These are phyloP conservation scores for Epizoanthus rinbou DNA, from an alignment of 92 coral and sea anemone species.

Conservation along the genomic window DNA sequence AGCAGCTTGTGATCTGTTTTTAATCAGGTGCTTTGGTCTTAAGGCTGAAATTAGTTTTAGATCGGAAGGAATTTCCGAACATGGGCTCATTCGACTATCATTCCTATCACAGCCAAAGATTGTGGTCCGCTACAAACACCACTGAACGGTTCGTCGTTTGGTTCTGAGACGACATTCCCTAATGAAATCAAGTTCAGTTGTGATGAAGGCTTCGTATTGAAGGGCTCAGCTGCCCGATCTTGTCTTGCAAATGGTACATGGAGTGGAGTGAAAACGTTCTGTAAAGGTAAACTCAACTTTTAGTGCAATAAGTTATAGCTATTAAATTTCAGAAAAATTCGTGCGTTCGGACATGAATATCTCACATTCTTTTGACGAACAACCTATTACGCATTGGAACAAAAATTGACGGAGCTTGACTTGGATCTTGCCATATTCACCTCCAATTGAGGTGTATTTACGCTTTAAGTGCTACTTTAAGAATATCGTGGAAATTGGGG, in stretches of 20 bases:
- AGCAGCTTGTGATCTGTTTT: too few species aligned
- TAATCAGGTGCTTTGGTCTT: neutral
- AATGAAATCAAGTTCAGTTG: slow-evolving; percentile 51
- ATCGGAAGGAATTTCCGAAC: slow-evolving; percentile 2
- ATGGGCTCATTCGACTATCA: slow-evolving; percentile 26
- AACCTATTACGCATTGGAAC: too few species aligned
- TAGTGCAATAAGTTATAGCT: neutral
- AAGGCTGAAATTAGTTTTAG: slow-evolving; percentile 4
- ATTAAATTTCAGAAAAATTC: neutral
- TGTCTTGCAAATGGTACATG: slow-evolving; percentile 66
- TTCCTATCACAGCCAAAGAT: slow-evolving; percentile 55
- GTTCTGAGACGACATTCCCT: slow-evolving; percentile 62
- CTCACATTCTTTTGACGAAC: too few species aligned
- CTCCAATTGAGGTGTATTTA: too few species aligned
- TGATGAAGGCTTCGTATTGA: slow-evolving; percentile 66
- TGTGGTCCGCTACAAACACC: slow-evolving; percentile 59
- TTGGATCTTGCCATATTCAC: too few species aligned
- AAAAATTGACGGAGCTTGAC: too few species aligned
- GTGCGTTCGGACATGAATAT: too few species aligned
- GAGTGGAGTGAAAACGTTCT: slow-evolving; percentile 52
- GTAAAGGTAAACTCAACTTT: slow-evolving; percentile 35
- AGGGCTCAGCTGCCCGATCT: slow-evolving; percentile 43
- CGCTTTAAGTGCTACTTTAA: too few species aligned
- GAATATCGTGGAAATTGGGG: too few species aligned
- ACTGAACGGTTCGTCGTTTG: slow-evolving; percentile 52